Evolutionary conservation across 2,797 vertebrate species (phyloP).

Genomic region (Distichodus sexfasciatus): DNA sequence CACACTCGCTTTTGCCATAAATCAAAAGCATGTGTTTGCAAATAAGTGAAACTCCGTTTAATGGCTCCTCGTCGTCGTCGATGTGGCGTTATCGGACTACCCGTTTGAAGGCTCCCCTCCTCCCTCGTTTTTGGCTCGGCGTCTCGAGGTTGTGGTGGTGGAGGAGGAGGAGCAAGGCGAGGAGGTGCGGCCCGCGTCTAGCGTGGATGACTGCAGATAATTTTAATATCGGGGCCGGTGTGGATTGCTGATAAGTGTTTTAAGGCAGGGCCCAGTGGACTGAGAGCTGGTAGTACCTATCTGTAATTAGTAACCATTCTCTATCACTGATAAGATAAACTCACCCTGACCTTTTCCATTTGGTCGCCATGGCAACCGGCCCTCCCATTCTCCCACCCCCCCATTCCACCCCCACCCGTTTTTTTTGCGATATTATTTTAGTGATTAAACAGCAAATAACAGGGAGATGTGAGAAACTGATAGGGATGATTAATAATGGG

Average conservation of each 20-base stretch:
- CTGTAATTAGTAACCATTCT: constrained; percentile 85
- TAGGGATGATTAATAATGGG: constrained; percentile 80
- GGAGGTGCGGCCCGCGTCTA: constrained; percentile 28
- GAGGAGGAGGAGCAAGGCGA: too few species aligned
- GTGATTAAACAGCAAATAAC: constrained; percentile 84
- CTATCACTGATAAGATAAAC: constrained; percentile 86
- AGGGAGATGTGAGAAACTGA: constrained; percentile 72
- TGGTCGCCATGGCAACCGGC: constrained; percentile 75
- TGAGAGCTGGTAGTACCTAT: constrained; percentile 74
- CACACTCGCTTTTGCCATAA: background rate
- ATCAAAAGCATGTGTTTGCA: constrained; percentile 8
- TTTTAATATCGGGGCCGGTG: constrained; percentile 77
- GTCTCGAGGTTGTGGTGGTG: too few species aligned
- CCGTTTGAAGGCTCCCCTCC: background rate
- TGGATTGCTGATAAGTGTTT: constrained; percentile 77
- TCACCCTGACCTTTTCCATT: constrained; percentile 75
- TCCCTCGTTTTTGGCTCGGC: too few species aligned
- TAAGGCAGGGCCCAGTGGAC: constrained; percentile 77
- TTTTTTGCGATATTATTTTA: constrained; percentile 84
- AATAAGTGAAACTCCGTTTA: background rate
- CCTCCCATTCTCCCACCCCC: constrained; percentile 67
- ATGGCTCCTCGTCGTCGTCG: background rate
- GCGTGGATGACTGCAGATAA: constrained; percentile 72
- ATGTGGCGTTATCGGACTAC: background rate
- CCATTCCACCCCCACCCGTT: too few species aligned